phyloP scores from a whole-genome alignment of 2,113 vertebrate genomes.

The Oreotrochilus melanogaster region DNA sequence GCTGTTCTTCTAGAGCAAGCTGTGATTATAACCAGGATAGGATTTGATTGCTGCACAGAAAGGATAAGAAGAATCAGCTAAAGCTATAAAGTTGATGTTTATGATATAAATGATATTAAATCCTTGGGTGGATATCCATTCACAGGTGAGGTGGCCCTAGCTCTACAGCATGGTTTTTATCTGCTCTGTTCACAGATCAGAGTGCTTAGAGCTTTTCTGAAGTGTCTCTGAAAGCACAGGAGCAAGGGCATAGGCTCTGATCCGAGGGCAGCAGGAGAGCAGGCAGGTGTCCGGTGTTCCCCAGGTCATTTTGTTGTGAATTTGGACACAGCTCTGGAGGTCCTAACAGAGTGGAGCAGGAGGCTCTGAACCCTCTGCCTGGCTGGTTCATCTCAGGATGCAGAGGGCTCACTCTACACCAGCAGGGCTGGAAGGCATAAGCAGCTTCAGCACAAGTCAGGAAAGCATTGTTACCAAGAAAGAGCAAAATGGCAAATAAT shows the following conservation, averaged over 20 bases:
- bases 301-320: fast-evolving
- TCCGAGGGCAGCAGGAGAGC: background rate
- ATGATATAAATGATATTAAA: background rate
- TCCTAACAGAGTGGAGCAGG: background rate
- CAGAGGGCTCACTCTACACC: background rate
- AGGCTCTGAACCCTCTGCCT: background rate
- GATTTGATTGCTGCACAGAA: background rate
- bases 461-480: background rate
- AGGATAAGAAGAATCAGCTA: background rate
- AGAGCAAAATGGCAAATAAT: background rate
- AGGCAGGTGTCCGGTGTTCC: background rate
- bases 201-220: background rate
- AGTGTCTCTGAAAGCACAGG: background rate
- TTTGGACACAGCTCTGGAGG: fast-evolving
- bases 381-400: fast-evolving
- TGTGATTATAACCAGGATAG: fast-evolving
- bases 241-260: background rate
- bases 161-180: background rate
- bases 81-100: background rate
- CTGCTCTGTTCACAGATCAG: fast-evolving
- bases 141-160: background rate
- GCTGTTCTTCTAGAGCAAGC: background rate
- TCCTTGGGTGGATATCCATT: background rate
- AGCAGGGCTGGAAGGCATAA: background rate
- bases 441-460: background rate